Evolutionary conservation across 2,113 vertebrate species (phyloP), one percentile per base, ranked within the genome.

Genomic region (Aegithalos caudatus): DNA sequence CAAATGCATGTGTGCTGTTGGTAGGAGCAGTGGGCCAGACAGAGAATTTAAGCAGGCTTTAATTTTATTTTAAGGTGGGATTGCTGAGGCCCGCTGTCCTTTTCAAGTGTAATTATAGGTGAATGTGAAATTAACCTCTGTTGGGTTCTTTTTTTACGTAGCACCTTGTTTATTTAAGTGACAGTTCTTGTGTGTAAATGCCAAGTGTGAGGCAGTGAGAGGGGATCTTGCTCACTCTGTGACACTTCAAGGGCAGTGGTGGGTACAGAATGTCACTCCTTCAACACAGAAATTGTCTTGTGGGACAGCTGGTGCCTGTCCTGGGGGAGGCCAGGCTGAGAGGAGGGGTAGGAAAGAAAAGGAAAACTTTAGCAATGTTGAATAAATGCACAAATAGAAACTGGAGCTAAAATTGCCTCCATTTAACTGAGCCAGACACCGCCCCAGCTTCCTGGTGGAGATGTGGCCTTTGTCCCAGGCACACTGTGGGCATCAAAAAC

Each of bases 51-150:
- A 84, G 81, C 51, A 38, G 77, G 57, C 57, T 84, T 91, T 88
- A 91, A 92, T 94, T 95, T 94, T 90, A 78, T 91, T 92, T 86
- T 94, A 66, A 92, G 88, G 71, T 60, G 53, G 37, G 44, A 53
- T 78, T 92, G 77, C 72, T 85, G 79, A 67, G 72, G 54, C 14
- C 51, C 0, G 0, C 54, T 72, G 50, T 88, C 60, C 58, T 83
- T 92, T 96, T 58, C n/a, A 15, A 67, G 37, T 71, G 24, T 73
- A 86, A 83, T 94, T 88, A 33, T 56, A 78, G 40, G 31, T 72
- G 70, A 91, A 91, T 1, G 2, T 50, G 51, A 53, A 79, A 79
- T 86, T 71, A 60, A 67, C 79, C 73, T 74, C 56, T 60, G 5
- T 9, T 54, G 60, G 6, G 0, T 3, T 40, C 28, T 14, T 38